Conservation (phyloP, 2,797 vertebrate species). For the Danio jaintianensis region DNA sequence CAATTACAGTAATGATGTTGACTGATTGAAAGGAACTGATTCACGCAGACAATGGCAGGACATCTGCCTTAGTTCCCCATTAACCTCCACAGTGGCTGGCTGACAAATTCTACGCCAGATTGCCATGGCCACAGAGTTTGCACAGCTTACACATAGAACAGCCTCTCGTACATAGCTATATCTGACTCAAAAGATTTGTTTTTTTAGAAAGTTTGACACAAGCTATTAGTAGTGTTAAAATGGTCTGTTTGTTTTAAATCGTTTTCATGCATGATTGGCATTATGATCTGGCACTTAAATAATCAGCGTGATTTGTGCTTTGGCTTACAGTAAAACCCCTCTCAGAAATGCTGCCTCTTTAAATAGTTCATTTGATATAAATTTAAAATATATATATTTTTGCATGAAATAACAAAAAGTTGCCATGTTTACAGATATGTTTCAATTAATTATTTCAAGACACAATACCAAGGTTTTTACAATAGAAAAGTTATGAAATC, state of each 20-base stretch:
- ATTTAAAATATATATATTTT: background rate
- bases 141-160: slow-evolving; percentile 30
- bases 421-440: too few relatives aligned
- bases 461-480: too few relatives aligned
- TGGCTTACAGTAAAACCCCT: background rate
- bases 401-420: too few relatives aligned
- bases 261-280: background rate
- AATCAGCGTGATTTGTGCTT: background rate
- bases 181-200: slow-evolving; percentile 2
- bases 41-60: slow-evolving; percentile 74
- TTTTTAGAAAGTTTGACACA: background rate
- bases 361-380: background rate
- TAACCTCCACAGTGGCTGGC: slow-evolving; percentile 72
- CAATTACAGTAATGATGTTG: slow-evolving; percentile 77
- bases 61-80: slow-evolving; percentile 78
- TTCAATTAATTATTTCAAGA: too few relatives aligned
- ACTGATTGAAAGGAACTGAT: slow-evolving; percentile 76
- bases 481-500: too few relatives aligned
- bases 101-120: slow-evolving; percentile 71
- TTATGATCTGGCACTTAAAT: background rate
- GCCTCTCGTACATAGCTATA: slow-evolving; percentile 1
- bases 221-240: background rate
- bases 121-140: slow-evolving; percentile 67
- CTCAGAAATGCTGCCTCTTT: background rate
- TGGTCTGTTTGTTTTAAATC: background rate